Percentiles rank a stretch among this genome's conserved stretches.
phyloP scores from a whole-genome alignment of 2,888 invertebrate genomes.

The Macropis europaea region DNA sequence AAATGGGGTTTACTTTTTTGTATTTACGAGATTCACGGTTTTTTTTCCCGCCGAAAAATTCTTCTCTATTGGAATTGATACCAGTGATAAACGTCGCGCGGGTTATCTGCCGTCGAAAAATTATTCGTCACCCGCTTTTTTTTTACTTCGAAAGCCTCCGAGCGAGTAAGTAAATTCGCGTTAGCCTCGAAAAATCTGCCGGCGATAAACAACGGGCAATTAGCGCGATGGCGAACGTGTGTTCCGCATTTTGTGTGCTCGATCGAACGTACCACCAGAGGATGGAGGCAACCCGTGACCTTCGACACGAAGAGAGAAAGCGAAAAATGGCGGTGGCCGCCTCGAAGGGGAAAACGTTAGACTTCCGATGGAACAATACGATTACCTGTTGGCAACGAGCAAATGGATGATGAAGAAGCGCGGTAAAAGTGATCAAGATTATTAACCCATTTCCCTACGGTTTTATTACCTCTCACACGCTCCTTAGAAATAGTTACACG shows the following conservation, averaged over 20 bases:
- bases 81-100: conserved; percentile 9
- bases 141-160: background rate
- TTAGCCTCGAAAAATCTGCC: conserved; percentile 21
- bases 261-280: conserved; percentile 1
- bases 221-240: conserved; percentile 15
- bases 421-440: too few relatives aligned
- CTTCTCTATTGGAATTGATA: conserved; percentile 23
- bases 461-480: too few relatives aligned
- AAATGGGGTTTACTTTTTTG: conserved; percentile 9
- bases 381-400: conserved; percentile 67
- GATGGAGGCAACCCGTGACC: background rate
- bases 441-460: too few relatives aligned
- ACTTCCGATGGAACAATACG: conserved; percentile 58
- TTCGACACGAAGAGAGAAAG: conserved; percentile 10
- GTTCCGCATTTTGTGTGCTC: too few relatives aligned
- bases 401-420: too few relatives aligned
- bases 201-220: conserved; percentile 30
- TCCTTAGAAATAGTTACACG: too few relatives aligned
- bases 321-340: background rate
- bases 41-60: background rate
- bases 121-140: conserved; percentile 1
- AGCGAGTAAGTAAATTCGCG: conserved; percentile 17
- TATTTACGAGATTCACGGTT: background rate
- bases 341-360: conserved; percentile 13
- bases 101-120: background rate